Evolutionary conservation across 2,113 vertebrate species (phyloP), one percentile per base, ranked within the genome.

Genomic region (Antigone vipio): DNA sequence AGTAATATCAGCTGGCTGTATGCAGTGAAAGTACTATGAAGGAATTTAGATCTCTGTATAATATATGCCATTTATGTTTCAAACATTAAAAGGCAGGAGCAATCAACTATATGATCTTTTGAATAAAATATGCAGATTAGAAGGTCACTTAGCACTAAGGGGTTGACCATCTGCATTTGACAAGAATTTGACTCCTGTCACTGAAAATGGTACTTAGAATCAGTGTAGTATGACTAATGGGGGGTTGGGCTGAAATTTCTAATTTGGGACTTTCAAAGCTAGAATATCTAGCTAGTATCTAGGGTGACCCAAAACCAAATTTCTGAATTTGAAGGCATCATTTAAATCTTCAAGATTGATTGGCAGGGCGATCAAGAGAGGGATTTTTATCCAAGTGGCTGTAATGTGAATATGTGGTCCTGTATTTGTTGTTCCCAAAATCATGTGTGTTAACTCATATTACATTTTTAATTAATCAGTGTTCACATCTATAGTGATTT

Each of bases 71-170:
- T 98, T 96, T 98, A 85, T 90, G 89, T 97, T 96, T 97, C 95
- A 97, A 95, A 97, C 96, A 95, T 97, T 92, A 95, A 97, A 97
- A 97, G 89, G 87, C 93, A 96, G 91, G 97, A 94, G 96, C 82
- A 97, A 91, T 97, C 96, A 97, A 91, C 96, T 97, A 97, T 90
- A 95, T 96, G 92, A 98, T 97, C 81, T 96, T 97, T 86, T 95
- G 96, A 98, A 96, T 98, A 98, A 98, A 97, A 97, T 98, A 97
- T 98, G 97, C 97, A 98, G 95, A 98, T 98, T 97, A 96, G 95
- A 88, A 98, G 97, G 98, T 98, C 97, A 96, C 93, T 95, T 97
- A 97, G 95, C 97, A 95, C 91, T 95, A 95, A 97, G 96, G 77
- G 96, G 97, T 96, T 98, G 97, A 96, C 97, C 97, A 42, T 96